Conservation (phyloP, 2,113 vertebrate species). For the Copsychus sechellarum region DNA sequence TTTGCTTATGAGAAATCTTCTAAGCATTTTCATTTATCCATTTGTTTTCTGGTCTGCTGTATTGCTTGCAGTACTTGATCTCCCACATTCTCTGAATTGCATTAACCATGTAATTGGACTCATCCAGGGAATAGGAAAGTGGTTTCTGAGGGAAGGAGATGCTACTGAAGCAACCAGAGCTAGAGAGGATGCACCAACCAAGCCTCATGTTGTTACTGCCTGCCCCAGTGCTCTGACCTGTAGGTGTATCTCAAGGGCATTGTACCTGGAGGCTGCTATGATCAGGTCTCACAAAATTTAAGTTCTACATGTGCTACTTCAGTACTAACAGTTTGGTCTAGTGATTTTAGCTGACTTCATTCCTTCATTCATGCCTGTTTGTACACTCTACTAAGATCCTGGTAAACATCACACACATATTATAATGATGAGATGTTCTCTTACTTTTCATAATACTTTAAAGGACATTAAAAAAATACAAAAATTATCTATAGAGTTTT, state of each 20-base stretch:
- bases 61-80: neutral
- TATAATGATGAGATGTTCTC: neutral
- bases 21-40: neutral
- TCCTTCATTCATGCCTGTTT: neutral
- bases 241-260: neutral
- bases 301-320: neutral
- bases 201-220: neutral
- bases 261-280: neutral
- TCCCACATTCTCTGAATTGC: neutral
- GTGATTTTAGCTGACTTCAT: neutral
- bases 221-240: neutral
- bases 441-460: neutral
- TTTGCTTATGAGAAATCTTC: neutral
- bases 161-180: neutral
- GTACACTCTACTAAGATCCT: neutral
- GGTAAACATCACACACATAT: neutral
- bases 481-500: neutral
- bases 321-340: neutral
- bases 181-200: neutral
- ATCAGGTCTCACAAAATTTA: neutral
- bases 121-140: neutral
- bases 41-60: neutral
- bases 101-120: neutral
- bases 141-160: neutral
- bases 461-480: neutral